Evolutionary conservation across 1,140 invertebrate species (phyloP).

Genomic region (Euura saliciscinereae): DNA sequence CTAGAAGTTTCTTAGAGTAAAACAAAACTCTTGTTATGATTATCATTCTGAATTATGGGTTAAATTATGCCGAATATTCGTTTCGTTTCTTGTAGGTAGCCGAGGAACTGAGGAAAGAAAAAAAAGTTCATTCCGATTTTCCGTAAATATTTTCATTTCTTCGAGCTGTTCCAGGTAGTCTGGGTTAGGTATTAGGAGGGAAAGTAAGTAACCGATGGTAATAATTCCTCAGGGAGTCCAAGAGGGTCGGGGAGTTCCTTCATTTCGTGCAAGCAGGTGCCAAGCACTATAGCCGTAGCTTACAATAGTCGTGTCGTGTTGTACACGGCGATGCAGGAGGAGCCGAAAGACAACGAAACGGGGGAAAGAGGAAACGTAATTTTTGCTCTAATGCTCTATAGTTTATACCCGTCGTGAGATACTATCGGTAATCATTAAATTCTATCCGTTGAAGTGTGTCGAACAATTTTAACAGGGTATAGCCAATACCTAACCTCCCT

Average conservation of each 20-base stretch:
- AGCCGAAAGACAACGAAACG: no score
- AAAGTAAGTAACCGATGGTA: background rate
- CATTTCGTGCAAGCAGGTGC: conserved; percentile 6
- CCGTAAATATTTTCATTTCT: conserved; percentile 1
- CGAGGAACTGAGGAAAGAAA: background rate
- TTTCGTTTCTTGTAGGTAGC: background rate
- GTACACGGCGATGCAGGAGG: no score
- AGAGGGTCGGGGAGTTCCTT: background rate
- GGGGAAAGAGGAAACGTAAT: no score
- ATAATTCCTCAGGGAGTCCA: background rate
- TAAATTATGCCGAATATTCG: background rate
- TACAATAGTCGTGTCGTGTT: background rate
- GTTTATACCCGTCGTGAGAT: no score
- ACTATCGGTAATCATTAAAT: no score
- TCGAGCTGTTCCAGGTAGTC: background rate
- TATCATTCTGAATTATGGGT: background rate
- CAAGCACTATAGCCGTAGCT: background rate
- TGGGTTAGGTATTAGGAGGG: background rate
- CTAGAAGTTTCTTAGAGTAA: no score
- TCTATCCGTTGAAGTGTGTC: no score
- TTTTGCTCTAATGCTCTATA: no score
- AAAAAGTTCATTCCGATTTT: conserved; percentile 1
- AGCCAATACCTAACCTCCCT: no score
- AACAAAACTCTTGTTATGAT: no score
- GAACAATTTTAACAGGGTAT: no score